These are phyloP conservation scores for Macropus fuliginosus DNA, from an alignment of 2,797 vertebrate genomes.

Conservation along the genomic window DNA sequence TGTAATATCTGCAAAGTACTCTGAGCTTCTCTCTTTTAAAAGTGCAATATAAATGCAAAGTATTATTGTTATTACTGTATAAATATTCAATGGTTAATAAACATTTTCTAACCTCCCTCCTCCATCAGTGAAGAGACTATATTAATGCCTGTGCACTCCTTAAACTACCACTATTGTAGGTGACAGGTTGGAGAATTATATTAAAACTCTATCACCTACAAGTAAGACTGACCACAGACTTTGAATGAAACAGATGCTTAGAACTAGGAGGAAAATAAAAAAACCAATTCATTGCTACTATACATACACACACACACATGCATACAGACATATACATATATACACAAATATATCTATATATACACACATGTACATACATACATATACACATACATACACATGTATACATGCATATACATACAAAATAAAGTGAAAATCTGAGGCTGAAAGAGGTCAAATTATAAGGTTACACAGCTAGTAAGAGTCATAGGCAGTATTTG, in stretches of 20 bases:
- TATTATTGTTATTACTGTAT: not conserved
- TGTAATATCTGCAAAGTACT: not conserved
- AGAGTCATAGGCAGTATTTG: not conserved
- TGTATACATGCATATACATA: too few species aligned
- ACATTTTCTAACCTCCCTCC: not conserved
- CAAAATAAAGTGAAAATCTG: not conserved
- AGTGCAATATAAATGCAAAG: not conserved
- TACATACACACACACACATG: too few species aligned
- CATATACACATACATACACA: too few species aligned
- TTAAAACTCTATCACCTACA: not conserved
- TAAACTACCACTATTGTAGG: not conserved
- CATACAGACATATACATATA: too few species aligned
- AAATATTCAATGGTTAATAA: not conserved
- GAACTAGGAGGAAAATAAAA: not conserved
- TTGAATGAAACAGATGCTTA: not conserved
- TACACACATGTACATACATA: too few species aligned
- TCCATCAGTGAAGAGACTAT: not conserved
- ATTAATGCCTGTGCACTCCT: not conserved
- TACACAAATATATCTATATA: too few species aligned
- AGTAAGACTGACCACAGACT: not conserved
- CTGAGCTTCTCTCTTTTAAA: not conserved
- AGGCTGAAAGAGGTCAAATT: not conserved
- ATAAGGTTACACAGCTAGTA: not conserved
- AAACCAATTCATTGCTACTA: not conserved
- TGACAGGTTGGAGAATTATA: not conserved